phyloP scores from a whole-genome alignment of 2,113 vertebrate genomes.

The Notothenia rossii region DNA sequence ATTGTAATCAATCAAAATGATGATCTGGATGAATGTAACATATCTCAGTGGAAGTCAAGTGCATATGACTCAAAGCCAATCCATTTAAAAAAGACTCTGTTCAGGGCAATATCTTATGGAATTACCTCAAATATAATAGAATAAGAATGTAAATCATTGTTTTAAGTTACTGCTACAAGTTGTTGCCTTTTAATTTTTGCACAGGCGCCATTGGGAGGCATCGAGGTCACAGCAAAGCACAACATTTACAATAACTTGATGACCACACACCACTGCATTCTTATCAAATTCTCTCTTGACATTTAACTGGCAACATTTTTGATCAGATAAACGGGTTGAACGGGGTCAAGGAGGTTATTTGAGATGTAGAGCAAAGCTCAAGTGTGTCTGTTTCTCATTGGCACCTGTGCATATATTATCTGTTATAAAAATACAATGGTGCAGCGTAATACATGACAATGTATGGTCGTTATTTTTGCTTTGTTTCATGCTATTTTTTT shows the following conservation, averaged over 20 bases:
- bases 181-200: background rate
- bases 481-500: no score
- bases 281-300: background rate
- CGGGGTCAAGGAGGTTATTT: background rate
- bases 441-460: background rate
- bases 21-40: background rate
- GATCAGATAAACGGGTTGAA: background rate
- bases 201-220: background rate
- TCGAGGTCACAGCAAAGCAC: background rate
- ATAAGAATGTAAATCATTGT: background rate
- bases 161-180: background rate
- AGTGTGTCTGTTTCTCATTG: constrained; percentile 2
- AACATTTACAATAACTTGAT: background rate
- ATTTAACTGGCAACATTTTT: background rate
- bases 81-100: background rate
- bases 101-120: background rate
- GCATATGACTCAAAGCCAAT: background rate
- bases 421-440: background rate
- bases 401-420: background rate
- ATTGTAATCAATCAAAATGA: background rate
- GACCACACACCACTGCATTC: background rate
- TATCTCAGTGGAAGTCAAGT: background rate
- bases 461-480: no score
- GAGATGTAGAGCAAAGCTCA: background rate
- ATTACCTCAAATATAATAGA: background rate